Base-by-base conservation (phyloP, 1,140 invertebrate species). In the Magallana angulata region DNA sequence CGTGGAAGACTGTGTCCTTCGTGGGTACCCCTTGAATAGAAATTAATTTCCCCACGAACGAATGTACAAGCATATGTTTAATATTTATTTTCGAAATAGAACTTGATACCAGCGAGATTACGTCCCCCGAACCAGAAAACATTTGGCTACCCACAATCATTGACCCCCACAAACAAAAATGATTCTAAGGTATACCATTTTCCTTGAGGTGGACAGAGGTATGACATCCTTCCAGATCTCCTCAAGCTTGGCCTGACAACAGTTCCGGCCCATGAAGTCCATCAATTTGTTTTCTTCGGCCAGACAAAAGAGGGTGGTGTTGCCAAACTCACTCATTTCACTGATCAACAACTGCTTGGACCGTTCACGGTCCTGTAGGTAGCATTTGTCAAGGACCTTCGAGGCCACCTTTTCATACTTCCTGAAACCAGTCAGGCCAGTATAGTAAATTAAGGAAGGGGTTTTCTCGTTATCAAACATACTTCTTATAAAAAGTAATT, bases 151-250 rank as follows among this genome's bases (percentile, higher is more conserved):
- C 36, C 36, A 36, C 1, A 36, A 36, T 36, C 1, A 36, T 36
- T 36, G 36, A 36, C 36, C 36, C 36, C 36, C 36, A 36, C 36
- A 4, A 36, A 36, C 36, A 36, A 36, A 36, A 36, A 36, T 36
- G 36, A 1, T 36, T 36, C 36, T 36, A 36, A 36, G 36, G 36
- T 85, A 76, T 85, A 94, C 94, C 92, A 92, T 94, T 59, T 90
- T 89, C 8, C 89, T 87, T 30, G 93, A 92, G n/a, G 94, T 95
- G 87, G 93, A 92, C 4, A 92, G 88, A 9, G 92, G 91, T 92
- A 95, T 93, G 7, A 91, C 85, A 4, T 94, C 94, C 57, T 93
- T 94, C 94, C 94, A 95, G 57, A 94, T 93, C 36, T 89, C 90
- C 84, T 93, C 94, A 1, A 95, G 91, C 87, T 94, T 94, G 8